A percentile compares a stretch with the other conserved stretches of the same genome.
These are phyloP conservation scores for Zophobas morio DNA, from an alignment of 1,140 invertebrate species.

Conservation along the genomic window DNA sequence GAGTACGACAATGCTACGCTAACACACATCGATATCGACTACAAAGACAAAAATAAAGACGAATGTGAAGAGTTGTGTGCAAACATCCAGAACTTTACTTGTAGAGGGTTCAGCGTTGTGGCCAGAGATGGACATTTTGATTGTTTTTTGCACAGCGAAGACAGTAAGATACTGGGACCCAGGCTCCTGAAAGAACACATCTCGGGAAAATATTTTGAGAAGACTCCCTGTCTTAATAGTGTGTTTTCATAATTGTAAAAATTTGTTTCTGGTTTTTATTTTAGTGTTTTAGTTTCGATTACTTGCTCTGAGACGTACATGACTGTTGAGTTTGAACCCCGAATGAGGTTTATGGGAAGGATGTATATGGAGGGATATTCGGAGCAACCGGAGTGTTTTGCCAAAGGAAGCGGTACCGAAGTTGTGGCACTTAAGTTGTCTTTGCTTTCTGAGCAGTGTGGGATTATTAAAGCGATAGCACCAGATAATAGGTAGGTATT, in stretches of 20 bases:
- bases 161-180: constrained; percentile 69
- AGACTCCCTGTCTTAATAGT: constrained; percentile 70
- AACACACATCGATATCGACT: constrained; percentile 59
- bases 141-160: constrained; percentile 70
- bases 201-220: constrained; percentile 68
- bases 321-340: constrained; percentile 72
- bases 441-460: constrained; percentile 57
- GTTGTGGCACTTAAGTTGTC: constrained; percentile 56
- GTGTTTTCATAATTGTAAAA: constrained; percentile 48
- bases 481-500: constrained; percentile 49
- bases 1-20: constrained; percentile 63
- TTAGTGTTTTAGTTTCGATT: constrained; percentile 70
- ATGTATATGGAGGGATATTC: constrained; percentile 76
- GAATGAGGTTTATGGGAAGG: constrained; percentile 72
- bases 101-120: constrained; percentile 61
- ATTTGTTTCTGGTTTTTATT: constrained; percentile 3
- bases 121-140: constrained; percentile 43
- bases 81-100: constrained; percentile 57
- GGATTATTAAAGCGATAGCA: constrained; percentile 59
- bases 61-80: constrained; percentile 63
- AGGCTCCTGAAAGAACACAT: constrained; percentile 64
- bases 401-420: constrained; percentile 57
- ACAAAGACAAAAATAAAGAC: constrained; percentile 58
- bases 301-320: constrained; percentile 72
- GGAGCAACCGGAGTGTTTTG: constrained; percentile 70